Evolutionary conservation across 2,888 invertebrate genomes (phyloP).

Genomic region (Sisyra nigra): DNA sequence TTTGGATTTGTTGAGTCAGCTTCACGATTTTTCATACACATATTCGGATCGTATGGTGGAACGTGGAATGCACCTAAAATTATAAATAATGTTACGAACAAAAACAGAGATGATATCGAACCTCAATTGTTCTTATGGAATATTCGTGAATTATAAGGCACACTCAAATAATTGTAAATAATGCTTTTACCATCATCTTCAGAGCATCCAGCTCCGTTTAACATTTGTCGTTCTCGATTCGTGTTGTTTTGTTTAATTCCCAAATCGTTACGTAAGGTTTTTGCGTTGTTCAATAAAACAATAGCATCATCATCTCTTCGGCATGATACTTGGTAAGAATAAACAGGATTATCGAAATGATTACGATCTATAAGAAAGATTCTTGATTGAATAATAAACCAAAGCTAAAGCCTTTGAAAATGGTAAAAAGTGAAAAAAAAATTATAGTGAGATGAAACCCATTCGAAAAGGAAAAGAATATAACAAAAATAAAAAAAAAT

Average conservation of each 20-base stretch:
- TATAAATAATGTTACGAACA: conserved; percentile 10
- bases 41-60: conserved; percentile 41
- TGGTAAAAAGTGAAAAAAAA: too few species aligned
- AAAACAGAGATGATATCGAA: neutral
- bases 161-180: too few species aligned
- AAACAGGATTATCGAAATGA: conserved; percentile 87
- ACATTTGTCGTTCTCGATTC: conserved; percentile 38
- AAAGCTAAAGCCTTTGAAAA: too few species aligned
- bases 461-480: too few species aligned
- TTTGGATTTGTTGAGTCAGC: conserved; percentile 79
- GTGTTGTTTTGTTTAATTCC: conserved; percentile 38
- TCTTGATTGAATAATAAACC: too few species aligned
- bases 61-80: conserved; percentile 33
- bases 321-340: conserved; percentile 48
- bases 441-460: too few species aligned
- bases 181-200: conserved; percentile 27
- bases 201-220: conserved; percentile 32
- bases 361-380: conserved; percentile 52
- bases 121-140: neutral
- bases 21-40: conserved; percentile 61
- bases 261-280: conserved; percentile 42
- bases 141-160: neutral
- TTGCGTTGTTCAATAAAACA: conserved; percentile 37
- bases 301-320: conserved; percentile 36
- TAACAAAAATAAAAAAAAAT: too few species aligned